phyloP scores from a whole-genome alignment of 2,797 vertebrate genomes.

The Echiichthys vipera region DNA sequence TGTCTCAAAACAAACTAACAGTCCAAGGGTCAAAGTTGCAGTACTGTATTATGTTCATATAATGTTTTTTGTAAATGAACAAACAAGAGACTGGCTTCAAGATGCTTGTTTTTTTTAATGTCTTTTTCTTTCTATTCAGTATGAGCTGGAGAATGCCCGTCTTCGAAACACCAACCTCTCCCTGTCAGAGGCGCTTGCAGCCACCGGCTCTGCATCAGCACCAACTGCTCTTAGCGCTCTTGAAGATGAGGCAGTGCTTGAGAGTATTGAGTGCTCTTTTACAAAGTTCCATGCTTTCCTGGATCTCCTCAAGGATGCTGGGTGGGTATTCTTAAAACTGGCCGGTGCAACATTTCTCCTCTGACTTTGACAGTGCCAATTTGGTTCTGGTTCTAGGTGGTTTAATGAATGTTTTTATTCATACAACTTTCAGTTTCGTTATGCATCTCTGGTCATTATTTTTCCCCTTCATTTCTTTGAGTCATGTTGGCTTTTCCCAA shows the following conservation, averaged over 20 bases:
- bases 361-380: background rate
- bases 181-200: slow-evolving; percentile 87
- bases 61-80: background rate
- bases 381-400: background rate
- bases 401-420: background rate
- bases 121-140: slow-evolving; percentile 71
- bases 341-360: background rate
- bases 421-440: slow-evolving; percentile 19
- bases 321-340: slow-evolving; percentile 80
- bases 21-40: background rate
- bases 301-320: slow-evolving; percentile 95
- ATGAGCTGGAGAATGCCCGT: slow-evolving; percentile 89
- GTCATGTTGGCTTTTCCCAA: background rate
- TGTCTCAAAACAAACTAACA: background rate
- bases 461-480: background rate
- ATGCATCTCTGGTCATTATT: background rate
- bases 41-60: background rate
- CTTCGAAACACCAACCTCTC: slow-evolving; percentile 89
- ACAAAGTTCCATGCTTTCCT: slow-evolving; percentile 96
- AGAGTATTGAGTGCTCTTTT: slow-evolving; percentile 95
- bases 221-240: slow-evolving; percentile 81
- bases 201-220: slow-evolving; percentile 67
- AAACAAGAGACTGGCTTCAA: background rate
- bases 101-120: background rate
- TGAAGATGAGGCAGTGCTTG: slow-evolving; percentile 92